phyloP scores from a whole-genome alignment of 2,113 vertebrate genomes.

The Epinephelus cyanopodus region DNA sequence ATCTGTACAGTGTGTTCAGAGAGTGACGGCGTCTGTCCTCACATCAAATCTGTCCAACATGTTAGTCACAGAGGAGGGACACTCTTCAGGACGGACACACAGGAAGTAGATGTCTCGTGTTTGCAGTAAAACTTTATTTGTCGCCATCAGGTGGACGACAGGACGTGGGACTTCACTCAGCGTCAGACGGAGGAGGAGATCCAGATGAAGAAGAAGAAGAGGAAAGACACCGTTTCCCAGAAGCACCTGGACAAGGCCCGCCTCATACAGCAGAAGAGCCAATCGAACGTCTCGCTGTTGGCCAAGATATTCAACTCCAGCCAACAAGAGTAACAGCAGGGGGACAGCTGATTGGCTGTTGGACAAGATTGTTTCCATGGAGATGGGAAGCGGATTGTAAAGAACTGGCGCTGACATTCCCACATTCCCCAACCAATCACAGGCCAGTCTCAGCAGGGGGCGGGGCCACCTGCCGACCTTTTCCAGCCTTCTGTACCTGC shows the following conservation, averaged over 20 bases:
- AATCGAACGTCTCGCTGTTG: constrained; percentile 88
- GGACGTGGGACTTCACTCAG: constrained; percentile 89
- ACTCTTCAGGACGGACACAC: too few species aligned
- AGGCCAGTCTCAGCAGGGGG: not conserved
- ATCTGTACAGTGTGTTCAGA: too few species aligned
- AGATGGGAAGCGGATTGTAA: not conserved
- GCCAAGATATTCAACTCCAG: constrained; percentile 88
- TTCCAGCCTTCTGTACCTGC: too few species aligned
- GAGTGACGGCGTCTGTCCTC: too few species aligned
- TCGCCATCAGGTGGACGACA: constrained; percentile 70
- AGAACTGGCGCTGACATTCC: not conserved
- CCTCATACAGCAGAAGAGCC: constrained; percentile 84
- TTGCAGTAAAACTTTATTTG: not conserved
- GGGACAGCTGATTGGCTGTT: not conserved
- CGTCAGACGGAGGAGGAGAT: constrained; percentile 82
- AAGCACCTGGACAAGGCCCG: constrained; percentile 76
- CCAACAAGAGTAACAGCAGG: constrained; percentile 31
- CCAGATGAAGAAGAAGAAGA: constrained; percentile 66
- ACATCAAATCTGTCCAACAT: too few species aligned
- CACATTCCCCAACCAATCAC: not conserved
- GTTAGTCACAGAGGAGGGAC: too few species aligned
- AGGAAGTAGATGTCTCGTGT: not conserved
- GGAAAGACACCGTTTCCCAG: constrained; percentile 67
- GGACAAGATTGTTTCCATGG: not conserved
- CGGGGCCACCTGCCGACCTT: not conserved